Percentiles rank a stretch among this genome's conserved stretches.
Conservation (phyloP, 2,888 invertebrate species). For the Andrena dorsata region DNA sequence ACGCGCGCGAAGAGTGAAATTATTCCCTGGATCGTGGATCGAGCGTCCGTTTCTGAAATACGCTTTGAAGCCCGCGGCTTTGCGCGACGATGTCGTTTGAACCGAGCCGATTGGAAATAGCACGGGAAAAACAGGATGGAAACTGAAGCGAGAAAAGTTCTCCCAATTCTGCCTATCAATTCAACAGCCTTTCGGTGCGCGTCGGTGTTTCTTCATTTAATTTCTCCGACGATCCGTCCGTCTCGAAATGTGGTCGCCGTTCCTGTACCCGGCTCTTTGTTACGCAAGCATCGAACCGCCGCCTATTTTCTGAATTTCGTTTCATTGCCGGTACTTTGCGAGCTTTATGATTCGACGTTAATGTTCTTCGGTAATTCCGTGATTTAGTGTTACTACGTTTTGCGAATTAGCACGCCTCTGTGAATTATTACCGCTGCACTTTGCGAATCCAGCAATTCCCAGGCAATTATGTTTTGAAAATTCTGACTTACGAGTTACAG, state of each 20-base stretch:
- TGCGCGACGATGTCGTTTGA: too few species aligned
- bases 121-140: too few species aligned
- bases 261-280: background rate
- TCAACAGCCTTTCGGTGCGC: background rate
- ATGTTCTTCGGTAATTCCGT: constrained; percentile 16
- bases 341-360: background rate
- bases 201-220: background rate
- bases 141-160: too few species aligned
- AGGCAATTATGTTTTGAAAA: background rate
- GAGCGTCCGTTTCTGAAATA: background rate
- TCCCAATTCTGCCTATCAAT: background rate
- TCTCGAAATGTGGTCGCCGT: background rate
- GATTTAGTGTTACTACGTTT: background rate
- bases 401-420: background rate
- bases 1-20: background rate
- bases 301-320: constrained; percentile 6
- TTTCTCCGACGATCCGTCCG: background rate
- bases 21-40: background rate
- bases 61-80: too few species aligned
- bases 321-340: constrained; percentile 16
- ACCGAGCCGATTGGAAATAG: too few species aligned
- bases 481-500: background rate
- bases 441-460: constrained; percentile 3
- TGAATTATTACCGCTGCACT: background rate
- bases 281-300: constrained; percentile 1